Base-by-base conservation (phyloP, 1,140 invertebrate genomes). In the Pseudomyrmex concolor region DNA sequence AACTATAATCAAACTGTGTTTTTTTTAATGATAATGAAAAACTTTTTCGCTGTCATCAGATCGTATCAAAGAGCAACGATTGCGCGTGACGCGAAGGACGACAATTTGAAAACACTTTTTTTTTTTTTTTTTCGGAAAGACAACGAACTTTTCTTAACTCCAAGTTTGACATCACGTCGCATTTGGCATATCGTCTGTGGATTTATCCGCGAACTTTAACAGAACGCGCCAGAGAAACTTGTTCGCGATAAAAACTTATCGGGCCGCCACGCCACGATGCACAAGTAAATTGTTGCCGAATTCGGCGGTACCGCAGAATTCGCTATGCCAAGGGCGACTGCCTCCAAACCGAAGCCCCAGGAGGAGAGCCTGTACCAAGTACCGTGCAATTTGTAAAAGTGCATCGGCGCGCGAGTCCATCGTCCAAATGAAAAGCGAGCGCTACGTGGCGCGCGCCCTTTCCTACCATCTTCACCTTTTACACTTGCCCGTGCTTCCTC, bases 341-440 rank as follows among this genome's bases (percentile, higher is more conserved):
- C 55, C 19, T 54, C 17, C 25, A 54, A 73, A 63, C 68, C 78
- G 68, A 34, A 63, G 19, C 54, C 76, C 43, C 54, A 15, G 7
- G 54, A 70, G 76, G 19, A 80, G 19, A 80, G 54, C 66, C 71
- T 55, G 66, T 80, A 34, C 68, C 76, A 50, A 80, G 76, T 70
- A 71, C 71, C 86, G 64, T 85, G 83, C 83, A 92, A 92, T 92
- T 91, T 91, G 68, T 88, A 91, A 89, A 89, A 90, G 89, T 88
- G 73, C 86, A 86, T 83, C 76, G 82, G 57, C 71, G 68, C 55
- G 71, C 72, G 63, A 64, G 81, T 86, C 81, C 71, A 89, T 85
- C 84, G 76, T 83, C 73, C 71, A 86, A 84, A 84, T 86, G 86
- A 84, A 84, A 83, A 88, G 57, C 74, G 57, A 82, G 66, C 48